phyloP scores from a whole-genome alignment of 2,888 invertebrate species.

The Platycnemis pennipes region DNA sequence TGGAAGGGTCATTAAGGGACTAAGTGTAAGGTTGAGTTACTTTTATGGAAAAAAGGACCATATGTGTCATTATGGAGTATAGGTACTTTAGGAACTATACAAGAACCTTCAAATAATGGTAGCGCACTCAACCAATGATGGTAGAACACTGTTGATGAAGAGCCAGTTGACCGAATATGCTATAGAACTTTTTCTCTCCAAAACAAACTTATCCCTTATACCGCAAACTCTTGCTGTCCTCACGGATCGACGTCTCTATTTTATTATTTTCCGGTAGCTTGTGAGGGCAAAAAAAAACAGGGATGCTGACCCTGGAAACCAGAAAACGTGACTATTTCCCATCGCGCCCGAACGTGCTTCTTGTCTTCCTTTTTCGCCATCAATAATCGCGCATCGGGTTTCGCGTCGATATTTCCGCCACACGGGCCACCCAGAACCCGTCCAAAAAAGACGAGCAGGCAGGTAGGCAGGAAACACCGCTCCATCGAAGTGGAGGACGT shows the following conservation, averaged over 20 bases:
- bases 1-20: too few relatives aligned
- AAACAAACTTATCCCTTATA: background rate
- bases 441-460: too few relatives aligned
- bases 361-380: background rate
- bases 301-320: slow-evolving; percentile 6
- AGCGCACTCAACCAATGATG: too few relatives aligned
- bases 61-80: too few relatives aligned
- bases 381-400: slow-evolving; percentile 12
- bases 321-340: slow-evolving; percentile 28
- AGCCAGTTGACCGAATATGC: background rate
- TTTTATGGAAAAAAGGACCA: too few relatives aligned
- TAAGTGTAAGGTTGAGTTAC: too few relatives aligned
- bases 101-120: too few relatives aligned
- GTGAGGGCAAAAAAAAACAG: background rate
- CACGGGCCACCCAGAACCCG: background rate
- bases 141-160: too few relatives aligned
- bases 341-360: background rate
- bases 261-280: background rate
- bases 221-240: background rate
- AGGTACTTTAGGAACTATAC: too few relatives aligned
- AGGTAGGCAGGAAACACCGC: background rate
- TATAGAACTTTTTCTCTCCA: background rate
- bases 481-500: background rate
- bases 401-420: slow-evolving; percentile 15
- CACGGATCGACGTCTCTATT: background rate